Conservation (phyloP, 2,113 vertebrate genomes). For the Elaphurus davidianus region DNA sequence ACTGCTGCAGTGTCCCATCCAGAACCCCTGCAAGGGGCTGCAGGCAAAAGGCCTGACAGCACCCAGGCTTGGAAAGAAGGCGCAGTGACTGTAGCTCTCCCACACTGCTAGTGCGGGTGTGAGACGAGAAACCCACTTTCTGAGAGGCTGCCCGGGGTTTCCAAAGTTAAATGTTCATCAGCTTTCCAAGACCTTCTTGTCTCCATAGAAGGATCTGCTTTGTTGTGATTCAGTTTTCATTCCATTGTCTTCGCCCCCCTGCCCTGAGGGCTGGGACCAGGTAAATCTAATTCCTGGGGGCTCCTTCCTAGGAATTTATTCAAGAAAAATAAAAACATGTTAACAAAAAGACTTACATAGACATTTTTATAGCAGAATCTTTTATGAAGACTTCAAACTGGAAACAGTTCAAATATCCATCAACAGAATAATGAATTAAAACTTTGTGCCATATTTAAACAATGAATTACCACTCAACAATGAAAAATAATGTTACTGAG, state of each 20-base stretch:
- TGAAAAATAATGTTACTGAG: neutral
- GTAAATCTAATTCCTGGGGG: neutral
- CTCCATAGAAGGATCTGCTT: neutral
- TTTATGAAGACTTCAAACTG: neutral
- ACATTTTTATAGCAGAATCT: neutral
- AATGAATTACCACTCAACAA: neutral
- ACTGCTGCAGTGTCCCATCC: neutral
- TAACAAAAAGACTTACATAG: neutral
- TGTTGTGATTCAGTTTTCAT: neutral
- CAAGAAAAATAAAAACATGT: neutral
- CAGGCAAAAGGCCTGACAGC: neutral
- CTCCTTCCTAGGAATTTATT: neutral
- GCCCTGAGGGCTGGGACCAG: neutral
- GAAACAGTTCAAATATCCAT: neutral
- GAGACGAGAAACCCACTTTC: neutral
- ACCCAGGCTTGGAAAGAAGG: neutral
- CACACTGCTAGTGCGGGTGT: neutral
- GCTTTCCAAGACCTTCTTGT: neutral
- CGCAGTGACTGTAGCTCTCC: accelerated
- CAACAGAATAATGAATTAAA: neutral
- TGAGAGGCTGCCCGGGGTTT: neutral
- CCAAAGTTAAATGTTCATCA: neutral
- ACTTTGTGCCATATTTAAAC: neutral
- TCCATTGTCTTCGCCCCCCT: neutral
- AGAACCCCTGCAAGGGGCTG: neutral